Evolutionary conservation across 2,113 vertebrate genomes (phyloP), one percentile per base, ranked within the genome.

Genomic region (Pterocles orientalis): DNA sequence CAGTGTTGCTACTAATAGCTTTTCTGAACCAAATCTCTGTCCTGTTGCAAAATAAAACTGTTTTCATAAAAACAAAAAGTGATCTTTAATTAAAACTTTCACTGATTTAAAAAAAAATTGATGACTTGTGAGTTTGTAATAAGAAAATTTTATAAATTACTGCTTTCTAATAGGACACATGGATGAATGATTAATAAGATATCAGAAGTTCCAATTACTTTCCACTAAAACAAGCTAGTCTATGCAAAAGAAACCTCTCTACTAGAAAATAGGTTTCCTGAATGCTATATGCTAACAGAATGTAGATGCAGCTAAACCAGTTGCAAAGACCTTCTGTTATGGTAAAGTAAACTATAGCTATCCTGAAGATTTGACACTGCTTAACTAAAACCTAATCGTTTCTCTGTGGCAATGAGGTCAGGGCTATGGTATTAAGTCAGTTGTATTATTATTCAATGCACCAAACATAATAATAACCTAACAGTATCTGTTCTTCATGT

Each of bases 141-240:
- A 70, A 50, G 3, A 66, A 69, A 57, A 92, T 82, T 54, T 56
- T 80, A 16, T 88, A 71, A 69, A 77, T 80, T 82, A 45, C 12
- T 85, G 12, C 47, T 92, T 90, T 82, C 56, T 92, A 90, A 81
- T 69, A 72, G 29, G 78, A 64, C 84, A n/a, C 23, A 50, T 33
- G 78, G 72, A 92, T 91, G 66, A 83, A 56, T 81, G 50, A 73
- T 57, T 78, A 73, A 61, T 75, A 86, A 69, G 78, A 60, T 58
- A 60, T 92, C 95, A 91, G 73, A 80, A 71, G 21, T 94, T 94
- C 91, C 78, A 91, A 75, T 96, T 96, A 91, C n/a, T 79, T 95
- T 77, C 36, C n/a, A 61, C 54, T 45, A 61, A 78, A 85, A 61
- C 33, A 89, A 73, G 21, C 79, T 71, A 58, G 41, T 51, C 89